Evolutionary conservation across 2,888 invertebrate genomes (phyloP).

Genomic region (Dascillus cervinus): DNA sequence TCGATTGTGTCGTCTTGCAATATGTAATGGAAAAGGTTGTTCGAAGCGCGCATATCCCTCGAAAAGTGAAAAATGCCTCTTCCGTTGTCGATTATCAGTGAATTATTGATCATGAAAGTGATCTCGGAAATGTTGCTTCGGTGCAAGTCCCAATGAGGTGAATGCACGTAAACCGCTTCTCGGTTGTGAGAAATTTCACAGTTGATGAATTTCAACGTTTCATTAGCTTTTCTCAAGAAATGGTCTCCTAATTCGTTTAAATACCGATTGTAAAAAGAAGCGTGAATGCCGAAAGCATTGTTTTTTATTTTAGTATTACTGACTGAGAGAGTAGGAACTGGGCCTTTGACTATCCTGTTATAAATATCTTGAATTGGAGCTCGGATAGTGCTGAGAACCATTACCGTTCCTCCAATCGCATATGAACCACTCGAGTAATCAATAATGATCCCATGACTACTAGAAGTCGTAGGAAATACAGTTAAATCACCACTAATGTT

Average conservation of each 20-base stretch:
- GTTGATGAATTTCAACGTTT: conserved; percentile 70
- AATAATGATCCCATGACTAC: conserved; percentile 70
- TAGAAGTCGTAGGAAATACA: conserved; percentile 84
- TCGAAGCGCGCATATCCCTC: conserved; percentile 88
- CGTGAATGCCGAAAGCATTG: conserved; percentile 74
- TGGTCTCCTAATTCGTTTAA: conserved; percentile 79
- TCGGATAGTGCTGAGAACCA: conserved; percentile 66
- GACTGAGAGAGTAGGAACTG: conserved; percentile 68
- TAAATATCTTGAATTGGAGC: conserved; percentile 66
- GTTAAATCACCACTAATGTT: conserved; percentile 74
- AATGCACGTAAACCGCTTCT: conserved; percentile 75
- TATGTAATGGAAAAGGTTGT: conserved; percentile 94
- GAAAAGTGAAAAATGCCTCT: conserved; percentile 84
- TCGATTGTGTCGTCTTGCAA: conserved; percentile 81
- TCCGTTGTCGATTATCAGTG: conserved; percentile 79
- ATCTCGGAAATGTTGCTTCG: conserved; percentile 85
- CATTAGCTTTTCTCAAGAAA: conserved; percentile 80
- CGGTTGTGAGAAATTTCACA: conserved; percentile 75
- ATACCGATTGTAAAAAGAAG: conserved; percentile 82
- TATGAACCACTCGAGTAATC: conserved; percentile 72
- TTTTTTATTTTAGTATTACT: conserved; percentile 67
- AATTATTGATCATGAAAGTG: conserved; percentile 79
- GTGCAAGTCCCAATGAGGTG: conserved; percentile 80
- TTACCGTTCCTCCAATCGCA: conserved; percentile 74
- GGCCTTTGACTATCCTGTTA: conserved; percentile 69